These are phyloP conservation scores for Drosophila prostipennis DNA, from an alignment of 2,888 invertebrate species.

Conservation along the genomic window DNA sequence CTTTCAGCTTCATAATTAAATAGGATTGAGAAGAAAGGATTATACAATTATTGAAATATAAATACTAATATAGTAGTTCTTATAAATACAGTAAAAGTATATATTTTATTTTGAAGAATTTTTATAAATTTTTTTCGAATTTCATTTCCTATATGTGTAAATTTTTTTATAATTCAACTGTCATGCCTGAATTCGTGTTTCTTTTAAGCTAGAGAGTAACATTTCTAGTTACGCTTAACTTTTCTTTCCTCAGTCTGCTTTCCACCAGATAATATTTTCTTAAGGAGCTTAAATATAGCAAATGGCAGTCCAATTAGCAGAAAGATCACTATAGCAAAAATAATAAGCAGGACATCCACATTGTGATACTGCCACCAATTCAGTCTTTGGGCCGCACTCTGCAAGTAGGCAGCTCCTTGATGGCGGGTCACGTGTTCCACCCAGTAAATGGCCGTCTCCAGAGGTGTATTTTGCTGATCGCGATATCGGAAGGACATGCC, in stretches of 20 bases:
- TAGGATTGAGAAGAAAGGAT: too few species aligned
- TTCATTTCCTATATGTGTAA: not conserved
- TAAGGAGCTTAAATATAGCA: not conserved
- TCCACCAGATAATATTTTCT: not conserved
- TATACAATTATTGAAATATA: too few species aligned
- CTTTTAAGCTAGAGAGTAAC: not conserved
- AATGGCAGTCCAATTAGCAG: not conserved
- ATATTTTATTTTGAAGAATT: too few species aligned
- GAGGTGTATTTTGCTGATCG: conserved; percentile 79
- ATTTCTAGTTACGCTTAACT: conserved; percentile 11
- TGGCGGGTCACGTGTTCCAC: conserved; percentile 81
- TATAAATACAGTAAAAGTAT: too few species aligned
- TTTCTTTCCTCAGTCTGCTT: not conserved
- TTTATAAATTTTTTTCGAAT: not conserved
- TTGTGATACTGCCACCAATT: conserved; percentile 75
- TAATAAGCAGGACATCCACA: conserved; percentile 70
- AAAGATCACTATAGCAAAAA: conserved; percentile 31
- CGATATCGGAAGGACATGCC: conserved; percentile 73
- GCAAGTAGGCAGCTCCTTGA: conserved; percentile 81
- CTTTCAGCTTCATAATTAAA: too few species aligned
- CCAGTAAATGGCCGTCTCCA: conserved; percentile 81
- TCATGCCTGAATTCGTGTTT: not conserved
- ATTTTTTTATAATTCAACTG: not conserved
- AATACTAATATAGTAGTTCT: too few species aligned
- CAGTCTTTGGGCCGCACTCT: conserved; percentile 76